phyloP scores from a whole-genome alignment of 2,113 vertebrate species.

The Balaenoptera acutorostrata region DNA sequence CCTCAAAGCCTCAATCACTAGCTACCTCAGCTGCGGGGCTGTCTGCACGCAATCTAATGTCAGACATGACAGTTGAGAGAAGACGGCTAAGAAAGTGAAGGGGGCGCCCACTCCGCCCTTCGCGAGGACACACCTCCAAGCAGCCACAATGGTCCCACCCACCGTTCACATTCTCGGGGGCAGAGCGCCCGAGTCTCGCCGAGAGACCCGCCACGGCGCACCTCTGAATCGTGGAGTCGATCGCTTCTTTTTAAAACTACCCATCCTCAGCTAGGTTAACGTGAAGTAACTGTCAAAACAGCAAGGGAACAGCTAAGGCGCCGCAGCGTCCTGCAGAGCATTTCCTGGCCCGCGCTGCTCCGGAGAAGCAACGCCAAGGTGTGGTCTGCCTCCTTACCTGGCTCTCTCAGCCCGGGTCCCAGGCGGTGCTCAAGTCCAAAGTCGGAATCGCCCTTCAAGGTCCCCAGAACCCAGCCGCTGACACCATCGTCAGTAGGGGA shows the following conservation, averaged over 20 bases:
- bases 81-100: not conserved
- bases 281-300: not conserved
- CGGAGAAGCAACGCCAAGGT: not conserved
- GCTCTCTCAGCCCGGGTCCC: not conserved
- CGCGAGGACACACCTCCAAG: not conserved
- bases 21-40: not conserved
- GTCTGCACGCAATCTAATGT: not conserved
- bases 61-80: not conserved
- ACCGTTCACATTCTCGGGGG: rapidly evolving
- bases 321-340: not conserved
- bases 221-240: not conserved
- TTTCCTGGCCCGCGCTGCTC: not conserved
- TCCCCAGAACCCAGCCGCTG: not conserved
- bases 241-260: not conserved
- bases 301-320: not conserved
- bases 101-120: not conserved
- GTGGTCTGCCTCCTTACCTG: conserved; percentile 41
- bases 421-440: not conserved
- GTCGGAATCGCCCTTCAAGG: not conserved
- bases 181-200: not conserved
- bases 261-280: not conserved
- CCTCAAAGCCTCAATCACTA: not conserved
- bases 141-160: not conserved
- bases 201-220: not conserved
- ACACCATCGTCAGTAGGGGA: not conserved